These are phyloP conservation scores for Syritta pipiens DNA, from an alignment of 2,888 invertebrate genomes.

Conservation along the genomic window DNA sequence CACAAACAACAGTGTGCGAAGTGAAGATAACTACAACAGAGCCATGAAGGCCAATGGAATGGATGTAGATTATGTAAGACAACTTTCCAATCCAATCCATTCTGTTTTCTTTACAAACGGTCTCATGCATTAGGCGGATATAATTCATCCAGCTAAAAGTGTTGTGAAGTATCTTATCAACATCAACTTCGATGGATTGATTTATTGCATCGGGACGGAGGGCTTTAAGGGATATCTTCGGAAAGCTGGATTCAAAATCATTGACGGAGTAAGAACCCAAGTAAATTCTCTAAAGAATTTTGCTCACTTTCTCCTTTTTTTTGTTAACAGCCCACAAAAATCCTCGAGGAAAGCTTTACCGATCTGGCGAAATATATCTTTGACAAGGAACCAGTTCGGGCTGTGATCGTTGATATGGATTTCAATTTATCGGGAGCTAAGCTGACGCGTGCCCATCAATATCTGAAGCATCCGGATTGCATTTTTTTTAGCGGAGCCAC, in stretches of 20 bases:
- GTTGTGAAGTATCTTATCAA: constrained; percentile 79
- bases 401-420: constrained; percentile 80
- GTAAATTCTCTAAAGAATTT: constrained; percentile 79
- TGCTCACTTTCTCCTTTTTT: not conserved
- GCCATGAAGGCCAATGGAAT: constrained; percentile 73
- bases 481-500: constrained; percentile 78
- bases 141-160: constrained; percentile 79
- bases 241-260: constrained; percentile 78
- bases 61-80: constrained; percentile 71
- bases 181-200: constrained; percentile 80
- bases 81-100: not conserved
- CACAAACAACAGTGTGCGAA: constrained; percentile 78
- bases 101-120: not conserved
- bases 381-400: constrained; percentile 78
- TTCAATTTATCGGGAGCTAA: constrained; percentile 78
- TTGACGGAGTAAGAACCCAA: constrained; percentile 79
- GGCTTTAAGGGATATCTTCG: constrained; percentile 76
- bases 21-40: constrained; percentile 71
- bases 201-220: constrained; percentile 78
- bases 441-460: constrained; percentile 78
- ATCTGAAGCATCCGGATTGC: constrained; percentile 79
- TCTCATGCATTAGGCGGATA: no score
- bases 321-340: constrained; percentile 71
- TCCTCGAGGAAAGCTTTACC: constrained; percentile 72
- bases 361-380: constrained; percentile 71